Conservation (phyloP, 1,140 invertebrate genomes). For the Drosophila sturtevanti region DNA sequence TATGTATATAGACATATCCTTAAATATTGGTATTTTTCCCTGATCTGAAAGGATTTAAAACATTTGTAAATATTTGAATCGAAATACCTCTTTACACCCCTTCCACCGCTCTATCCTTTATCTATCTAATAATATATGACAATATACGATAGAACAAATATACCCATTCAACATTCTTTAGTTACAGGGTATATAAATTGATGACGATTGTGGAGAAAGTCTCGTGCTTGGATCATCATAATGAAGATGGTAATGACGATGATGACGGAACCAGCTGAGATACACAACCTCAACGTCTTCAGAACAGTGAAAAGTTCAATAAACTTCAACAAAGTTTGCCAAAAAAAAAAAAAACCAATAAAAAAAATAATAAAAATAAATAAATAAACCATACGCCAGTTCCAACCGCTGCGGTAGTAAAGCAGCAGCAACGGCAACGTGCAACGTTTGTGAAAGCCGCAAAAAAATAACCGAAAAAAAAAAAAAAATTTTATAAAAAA, state of each 20-base stretch:
- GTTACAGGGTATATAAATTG: constrained; percentile 15
- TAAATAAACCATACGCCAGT: constrained; percentile 20
- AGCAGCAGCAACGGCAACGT: constrained; percentile 22
- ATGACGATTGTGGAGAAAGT: constrained; percentile 61
- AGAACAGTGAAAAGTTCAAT: constrained; percentile 55
- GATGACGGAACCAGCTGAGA: constrained; percentile 25
- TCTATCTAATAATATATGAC: no score
- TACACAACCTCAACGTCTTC: constrained; percentile 10
- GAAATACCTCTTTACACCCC: no score
- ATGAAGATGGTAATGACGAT: constrained; percentile 30
- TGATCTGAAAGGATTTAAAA: no score
- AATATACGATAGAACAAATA: no score
- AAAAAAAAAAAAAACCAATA: constrained; percentile 47
- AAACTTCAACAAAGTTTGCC: constrained; percentile 63
- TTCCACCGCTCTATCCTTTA: no score
- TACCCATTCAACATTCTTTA: neutral
- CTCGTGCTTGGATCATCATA: constrained; percentile 34
- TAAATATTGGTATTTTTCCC: no score
- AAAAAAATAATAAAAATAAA: constrained; percentile 16
- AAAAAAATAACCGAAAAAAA: constrained; percentile 6
- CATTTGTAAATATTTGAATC: no score
- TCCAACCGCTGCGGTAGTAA: constrained; percentile 7
- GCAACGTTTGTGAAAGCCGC: constrained; percentile 49
- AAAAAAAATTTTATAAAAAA: constrained; percentile 1
- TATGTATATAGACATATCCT: no score